A percentile compares a stretch with the other conserved stretches of the same genome.
Evolutionary conservation across 2,797 vertebrate species (phyloP).

Genomic region (Diplodus sargus): DNA sequence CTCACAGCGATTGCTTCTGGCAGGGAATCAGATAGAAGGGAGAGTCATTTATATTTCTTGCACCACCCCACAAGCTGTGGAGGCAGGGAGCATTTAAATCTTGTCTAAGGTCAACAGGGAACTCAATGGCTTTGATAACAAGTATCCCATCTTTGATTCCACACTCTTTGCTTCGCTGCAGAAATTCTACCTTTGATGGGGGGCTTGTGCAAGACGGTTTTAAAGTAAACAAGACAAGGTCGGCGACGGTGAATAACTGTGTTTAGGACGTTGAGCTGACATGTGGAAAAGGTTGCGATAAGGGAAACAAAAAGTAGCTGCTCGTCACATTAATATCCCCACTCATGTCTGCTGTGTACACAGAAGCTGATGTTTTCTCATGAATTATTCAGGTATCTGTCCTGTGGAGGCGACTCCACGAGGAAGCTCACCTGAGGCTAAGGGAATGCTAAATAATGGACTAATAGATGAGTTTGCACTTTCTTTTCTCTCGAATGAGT

Average conservation of each 20-base stretch:
- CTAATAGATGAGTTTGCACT: conserved; percentile 37
- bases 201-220: conserved; percentile 19
- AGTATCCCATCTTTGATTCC: conserved; percentile 66
- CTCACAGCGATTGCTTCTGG: conserved; percentile 74
- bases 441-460: conserved; percentile 51
- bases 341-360: conserved; percentile 39
- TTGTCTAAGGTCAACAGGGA: conserved; percentile 68
- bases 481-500: conserved; percentile 29
- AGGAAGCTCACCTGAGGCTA: conserved; percentile 35
- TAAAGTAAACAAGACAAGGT: conserved; percentile 39
- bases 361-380: conserved; percentile 44
- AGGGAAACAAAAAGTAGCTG: conserved; percentile 38
- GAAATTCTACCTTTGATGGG: conserved; percentile 59
- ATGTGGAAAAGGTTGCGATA: conserved; percentile 36
- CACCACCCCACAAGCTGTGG: conserved; percentile 60
- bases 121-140: conserved; percentile 72
- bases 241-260: conserved; percentile 13
- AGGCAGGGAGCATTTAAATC: conserved; percentile 74
- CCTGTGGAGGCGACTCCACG: conserved; percentile 42
- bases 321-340: conserved; percentile 34
- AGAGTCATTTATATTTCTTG: conserved; percentile 67
- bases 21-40: conserved; percentile 73
- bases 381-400: conserved; percentile 73
- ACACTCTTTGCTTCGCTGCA: conserved; percentile 38
- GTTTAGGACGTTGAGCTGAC: conserved; percentile 33